Percentiles rank a stretch among this genome's conserved stretches.
phyloP scores from a whole-genome alignment of 2,797 vertebrate genomes.

The Graptemys geographica region DNA sequence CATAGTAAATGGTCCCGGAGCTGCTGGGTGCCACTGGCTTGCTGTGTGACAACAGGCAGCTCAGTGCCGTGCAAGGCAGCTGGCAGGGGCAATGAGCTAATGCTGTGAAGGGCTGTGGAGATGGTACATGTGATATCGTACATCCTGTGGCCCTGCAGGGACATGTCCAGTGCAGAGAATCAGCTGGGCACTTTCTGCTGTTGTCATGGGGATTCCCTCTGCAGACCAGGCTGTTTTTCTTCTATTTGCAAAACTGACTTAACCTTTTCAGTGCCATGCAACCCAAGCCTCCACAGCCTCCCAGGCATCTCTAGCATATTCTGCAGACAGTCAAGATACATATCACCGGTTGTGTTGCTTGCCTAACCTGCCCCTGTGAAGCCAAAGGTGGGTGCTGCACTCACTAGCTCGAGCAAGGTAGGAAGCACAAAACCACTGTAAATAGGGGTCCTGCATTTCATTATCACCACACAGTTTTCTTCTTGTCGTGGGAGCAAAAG shows the following conservation, averaged over 20 bases:
- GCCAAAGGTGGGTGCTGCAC: neutral
- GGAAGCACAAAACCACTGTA: neutral
- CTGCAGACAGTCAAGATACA: neutral
- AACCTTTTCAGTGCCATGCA: neutral
- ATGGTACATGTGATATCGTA: neutral
- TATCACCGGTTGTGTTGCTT: neutral
- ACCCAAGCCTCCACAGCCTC: constrained; percentile 1
- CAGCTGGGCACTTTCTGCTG: constrained; percentile 42
- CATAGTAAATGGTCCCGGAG: neutral
- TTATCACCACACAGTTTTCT: fast-evolving
- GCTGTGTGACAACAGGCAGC: neutral
- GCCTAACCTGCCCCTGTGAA: neutral
- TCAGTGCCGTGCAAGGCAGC: neutral
- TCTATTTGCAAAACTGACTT: neutral
- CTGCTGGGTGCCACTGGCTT: neutral
- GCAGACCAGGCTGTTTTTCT: constrained; percentile 30
- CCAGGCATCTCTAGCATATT: constrained; percentile 50
- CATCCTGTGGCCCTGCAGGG: constrained; percentile 6
- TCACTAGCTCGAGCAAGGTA: neutral
- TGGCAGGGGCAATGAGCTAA: neutral
- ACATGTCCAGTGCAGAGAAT: constrained; percentile 27
- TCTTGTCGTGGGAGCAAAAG: neutral
- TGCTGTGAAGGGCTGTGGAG: constrained; percentile 32
- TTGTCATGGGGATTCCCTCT: constrained; percentile 43
- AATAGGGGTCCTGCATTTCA: neutral